phyloP scores from a whole-genome alignment of 1,140 invertebrate species.

The Odontomachus brunneus region DNA sequence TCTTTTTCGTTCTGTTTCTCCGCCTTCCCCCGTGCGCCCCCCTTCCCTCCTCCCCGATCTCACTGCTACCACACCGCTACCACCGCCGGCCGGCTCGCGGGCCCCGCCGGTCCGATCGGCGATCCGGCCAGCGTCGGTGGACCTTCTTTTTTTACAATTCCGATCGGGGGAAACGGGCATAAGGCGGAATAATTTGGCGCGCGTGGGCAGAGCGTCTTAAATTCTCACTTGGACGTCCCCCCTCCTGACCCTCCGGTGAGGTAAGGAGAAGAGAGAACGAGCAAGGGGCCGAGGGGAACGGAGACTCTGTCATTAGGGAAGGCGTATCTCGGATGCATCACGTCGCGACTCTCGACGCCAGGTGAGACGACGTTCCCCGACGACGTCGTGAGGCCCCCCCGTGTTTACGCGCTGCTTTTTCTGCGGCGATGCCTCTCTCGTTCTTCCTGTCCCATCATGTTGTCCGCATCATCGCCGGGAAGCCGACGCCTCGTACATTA shows the following conservation, averaged over 20 bases:
- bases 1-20: constrained; percentile 61
- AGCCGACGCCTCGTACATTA: constrained; percentile 17
- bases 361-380: constrained; percentile 46
- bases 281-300: no score
- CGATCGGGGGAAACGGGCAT: constrained; percentile 56
- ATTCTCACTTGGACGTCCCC: constrained; percentile 35
- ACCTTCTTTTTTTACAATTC: constrained; percentile 65
- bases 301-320: constrained; percentile 49
- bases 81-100: background rate
- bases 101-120: background rate
- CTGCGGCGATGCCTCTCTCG: background rate
- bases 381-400: background rate
- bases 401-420: constrained; percentile 42
- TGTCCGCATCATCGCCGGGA: constrained; percentile 1
- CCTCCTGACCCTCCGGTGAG: background rate
- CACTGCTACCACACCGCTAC: constrained; percentile 6
- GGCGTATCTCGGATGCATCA: constrained; percentile 52
- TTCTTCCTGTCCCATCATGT: background rate
- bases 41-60: constrained; percentile 29
- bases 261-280: background rate
- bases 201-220: constrained; percentile 57
- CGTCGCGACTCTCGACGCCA: constrained; percentile 29
- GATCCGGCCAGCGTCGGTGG: constrained; percentile 29
- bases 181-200: constrained; percentile 62
- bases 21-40: constrained; percentile 1